Conservation (phyloP, 2,113 vertebrate species). For the Anhinga anhinga region DNA sequence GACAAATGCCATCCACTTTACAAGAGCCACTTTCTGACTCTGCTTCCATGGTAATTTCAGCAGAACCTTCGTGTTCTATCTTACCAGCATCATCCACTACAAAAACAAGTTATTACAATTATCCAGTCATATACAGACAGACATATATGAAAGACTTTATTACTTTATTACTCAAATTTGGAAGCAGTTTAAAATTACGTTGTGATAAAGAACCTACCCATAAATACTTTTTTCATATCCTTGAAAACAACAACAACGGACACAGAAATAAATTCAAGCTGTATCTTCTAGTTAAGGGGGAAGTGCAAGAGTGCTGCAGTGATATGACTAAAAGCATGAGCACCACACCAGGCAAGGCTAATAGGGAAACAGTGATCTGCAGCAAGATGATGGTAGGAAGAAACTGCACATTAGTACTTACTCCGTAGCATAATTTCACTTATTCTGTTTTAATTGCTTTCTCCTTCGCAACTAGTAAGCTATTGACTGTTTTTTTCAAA, state of each 20-base stretch:
- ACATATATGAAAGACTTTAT: background rate
- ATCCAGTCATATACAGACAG: slow-evolving; percentile 29
- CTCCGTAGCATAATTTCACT: background rate
- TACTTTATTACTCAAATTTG: background rate
- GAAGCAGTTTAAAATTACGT: background rate
- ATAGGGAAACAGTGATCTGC: background rate
- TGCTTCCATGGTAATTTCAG: slow-evolving; percentile 88
- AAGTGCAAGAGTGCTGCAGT: background rate
- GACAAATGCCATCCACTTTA: slow-evolving; percentile 89
- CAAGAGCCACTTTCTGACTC: slow-evolving; percentile 88
- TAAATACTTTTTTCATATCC: background rate
- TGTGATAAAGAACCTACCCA: slow-evolving; percentile 5
- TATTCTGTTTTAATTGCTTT: background rate
- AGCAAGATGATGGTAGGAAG: background rate
- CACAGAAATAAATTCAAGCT: background rate
- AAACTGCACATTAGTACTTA: background rate
- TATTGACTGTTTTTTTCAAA: background rate
- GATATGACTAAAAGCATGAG: background rate
- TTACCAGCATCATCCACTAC: slow-evolving; percentile 96
- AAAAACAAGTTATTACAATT: slow-evolving; percentile 61
- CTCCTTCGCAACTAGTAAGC: background rate
- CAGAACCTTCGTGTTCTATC: slow-evolving; percentile 92
- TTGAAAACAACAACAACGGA: background rate
- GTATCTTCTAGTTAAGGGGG: background rate
- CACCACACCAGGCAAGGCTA: background rate